Evolutionary conservation across 1,140 invertebrate species (phyloP), one percentile per base, ranked within the genome.

Genomic region (Ylistrum balloti): DNA sequence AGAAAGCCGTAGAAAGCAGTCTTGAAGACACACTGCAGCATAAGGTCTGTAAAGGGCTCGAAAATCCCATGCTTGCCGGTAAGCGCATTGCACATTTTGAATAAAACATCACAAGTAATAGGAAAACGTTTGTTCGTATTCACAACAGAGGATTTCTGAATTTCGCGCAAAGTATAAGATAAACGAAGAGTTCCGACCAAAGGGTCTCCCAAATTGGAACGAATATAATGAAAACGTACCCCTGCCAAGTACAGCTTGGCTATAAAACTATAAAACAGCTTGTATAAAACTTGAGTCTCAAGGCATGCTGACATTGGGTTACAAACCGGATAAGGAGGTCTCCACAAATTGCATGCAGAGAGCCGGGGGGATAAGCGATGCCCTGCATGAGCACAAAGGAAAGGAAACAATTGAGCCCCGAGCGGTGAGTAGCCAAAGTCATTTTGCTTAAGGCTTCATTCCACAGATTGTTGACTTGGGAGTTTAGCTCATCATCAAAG

Each of bases 171-270:
- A 41, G 17, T 74, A n/a, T 33, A 88, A n/a, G 33, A n/a, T 22
- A 13, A 0, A 5, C 2, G 7, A 48, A 88, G 20, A 34, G 38
- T 33, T 74, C 11, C 11, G 22, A 10, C 0, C 7, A 32, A 17
- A 1, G 41, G 89, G 32, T 86, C 89, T 34, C 85, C 32, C 20
- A 33, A 15, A 35, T 41, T 33, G 33, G 86, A 88, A 35, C 33
- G 35, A 38, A 56, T 86, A 3, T 41, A 38, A n/a, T 2, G 33
- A 13, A 35, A n/a, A n/a, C n/a, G n/a, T n/a, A n/a, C n/a, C n/a
- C 33, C 85, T 10, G 85, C 28, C 56, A 91, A 87, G 89, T 91
- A 89, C 5, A 86, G 45, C 22, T 87, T 87, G 32, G 86, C 35
- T 38, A 7, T 38, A n/a, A n/a, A n/a, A n/a, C 13, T 38, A 5